These are phyloP conservation scores for Oikopleura dioica DNA, from an alignment of 23 tunicate genomes.

Conservation along the genomic window DNA sequence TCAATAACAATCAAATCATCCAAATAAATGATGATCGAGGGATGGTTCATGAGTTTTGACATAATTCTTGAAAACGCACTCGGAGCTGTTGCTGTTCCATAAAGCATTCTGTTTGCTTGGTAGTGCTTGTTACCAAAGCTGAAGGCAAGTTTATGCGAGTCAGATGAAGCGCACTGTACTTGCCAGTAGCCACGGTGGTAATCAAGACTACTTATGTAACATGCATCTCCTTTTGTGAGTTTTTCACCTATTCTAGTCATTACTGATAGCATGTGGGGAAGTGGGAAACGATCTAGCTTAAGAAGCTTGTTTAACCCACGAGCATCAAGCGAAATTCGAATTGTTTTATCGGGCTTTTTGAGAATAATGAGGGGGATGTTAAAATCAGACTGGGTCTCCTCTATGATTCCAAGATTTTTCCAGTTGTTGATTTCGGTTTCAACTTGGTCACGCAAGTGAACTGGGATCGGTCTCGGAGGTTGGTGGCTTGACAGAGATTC, in stretches of 20 bases:
- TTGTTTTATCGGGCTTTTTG: neutral
- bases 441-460: neutral
- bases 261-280: neutral
- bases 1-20: neutral
- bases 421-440: neutral
- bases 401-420: neutral
- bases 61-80: neutral
- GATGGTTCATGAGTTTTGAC: neutral
- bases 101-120: neutral
- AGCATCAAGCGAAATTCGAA: slow-evolving; percentile 2
- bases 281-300: neutral
- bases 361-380: neutral
- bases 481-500: neutral
- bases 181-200: neutral
- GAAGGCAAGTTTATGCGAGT: neutral
- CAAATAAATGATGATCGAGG: too few species aligned
- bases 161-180: neutral
- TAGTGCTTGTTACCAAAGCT: neutral
- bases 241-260: neutral
- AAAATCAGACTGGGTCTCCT: neutral
- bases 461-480: slow-evolving; percentile 3
- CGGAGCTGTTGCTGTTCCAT: neutral
- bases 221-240: neutral
- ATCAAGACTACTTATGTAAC: neutral
- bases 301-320: neutral